Percentiles rank a stretch among this genome's conserved stretches.
phyloP scores from a whole-genome alignment of 2,797 vertebrate species.

The Masticophis lateralis region DNA sequence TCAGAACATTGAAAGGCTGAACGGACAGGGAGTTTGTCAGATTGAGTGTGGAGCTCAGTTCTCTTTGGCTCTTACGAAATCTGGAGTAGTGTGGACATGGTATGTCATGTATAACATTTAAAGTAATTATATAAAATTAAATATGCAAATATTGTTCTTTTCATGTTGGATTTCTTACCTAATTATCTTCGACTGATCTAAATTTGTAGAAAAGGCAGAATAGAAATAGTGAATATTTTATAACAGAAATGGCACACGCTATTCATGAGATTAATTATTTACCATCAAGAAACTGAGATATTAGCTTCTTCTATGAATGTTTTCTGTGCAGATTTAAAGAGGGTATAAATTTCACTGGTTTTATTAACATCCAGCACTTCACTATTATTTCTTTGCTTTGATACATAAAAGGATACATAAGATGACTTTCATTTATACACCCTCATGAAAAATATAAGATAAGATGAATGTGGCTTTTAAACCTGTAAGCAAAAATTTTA shows the following conservation, averaged over 20 bases:
- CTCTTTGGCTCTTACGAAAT: constrained; percentile 94
- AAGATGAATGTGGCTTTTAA: not conserved
- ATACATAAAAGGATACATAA: not conserved
- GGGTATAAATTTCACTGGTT: not conserved
- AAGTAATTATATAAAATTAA: not conserved
- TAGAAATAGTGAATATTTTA: not conserved
- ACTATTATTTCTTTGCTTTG: not conserved
- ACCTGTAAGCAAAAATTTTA: not conserved
- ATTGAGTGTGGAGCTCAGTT: constrained; percentile 99
- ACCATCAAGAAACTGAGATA: not conserved
- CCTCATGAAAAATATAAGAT: not conserved
- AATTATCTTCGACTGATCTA: not conserved
- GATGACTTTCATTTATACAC: not conserved
- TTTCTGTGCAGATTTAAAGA: not conserved
- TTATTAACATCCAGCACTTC: not conserved
- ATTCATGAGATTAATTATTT: not conserved
- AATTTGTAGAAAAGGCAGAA: not conserved
- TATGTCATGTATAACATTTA: constrained; percentile 59
- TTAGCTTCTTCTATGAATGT: not conserved
- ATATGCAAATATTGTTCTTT: not conserved
- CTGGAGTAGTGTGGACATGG: constrained; percentile 99
- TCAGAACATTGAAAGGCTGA: constrained; percentile 96
- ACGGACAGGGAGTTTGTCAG: constrained; percentile 93
- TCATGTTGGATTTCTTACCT: not conserved
- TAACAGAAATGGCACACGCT: not conserved